Base-by-base conservation (phyloP, 2,113 vertebrate species). In the Rhinogobius similis region DNA sequence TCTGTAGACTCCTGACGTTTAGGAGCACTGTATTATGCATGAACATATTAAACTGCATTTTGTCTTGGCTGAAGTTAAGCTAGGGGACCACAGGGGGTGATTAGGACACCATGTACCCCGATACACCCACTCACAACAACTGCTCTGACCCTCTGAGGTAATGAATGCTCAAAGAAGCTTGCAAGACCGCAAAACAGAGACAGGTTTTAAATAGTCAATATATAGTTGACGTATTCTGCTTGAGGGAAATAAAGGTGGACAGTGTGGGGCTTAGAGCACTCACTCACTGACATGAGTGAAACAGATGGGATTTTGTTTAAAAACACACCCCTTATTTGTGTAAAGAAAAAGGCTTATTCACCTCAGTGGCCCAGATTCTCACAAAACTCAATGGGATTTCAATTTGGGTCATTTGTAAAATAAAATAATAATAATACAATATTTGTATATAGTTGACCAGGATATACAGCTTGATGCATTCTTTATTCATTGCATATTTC, bases 81-180 rank as follows among this genome's bases (percentile, higher is more conserved):
- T 23, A 23, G 53, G 52, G 64, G 66, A 86, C 83, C 81, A 82
- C 76, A 68, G 86, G 85, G 86, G 79, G 81, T 67, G 82, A 88
- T 90, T 86, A 88, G 82, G 73, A 88, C 81, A 77, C 81, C 68
- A 20, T 79, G 85, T 86, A 84, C 84, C 79, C 84, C 83, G 75
- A 88, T 84, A 74, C 79, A 71, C 86, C 88, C 85, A 87, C 77
- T 65, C 69, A 86, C 74, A 88, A 82, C 83, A 87, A 79, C 86
- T 86, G 86, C 67, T 87, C 68, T 48, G 66, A 81, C 65, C 20
- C 74, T 80, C 75, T 0, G 46, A 79, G 67, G 76, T 78, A 84
- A 78, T 78, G 48, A 76, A 81, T 70, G 76, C 38, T 81, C 79
- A 83, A 80, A 81, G 83, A 87, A 76, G 81, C 76, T 50, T 11